Evolutionary conservation across 2,888 invertebrate species (phyloP).

Genomic region (Encarsia formosa): DNA sequence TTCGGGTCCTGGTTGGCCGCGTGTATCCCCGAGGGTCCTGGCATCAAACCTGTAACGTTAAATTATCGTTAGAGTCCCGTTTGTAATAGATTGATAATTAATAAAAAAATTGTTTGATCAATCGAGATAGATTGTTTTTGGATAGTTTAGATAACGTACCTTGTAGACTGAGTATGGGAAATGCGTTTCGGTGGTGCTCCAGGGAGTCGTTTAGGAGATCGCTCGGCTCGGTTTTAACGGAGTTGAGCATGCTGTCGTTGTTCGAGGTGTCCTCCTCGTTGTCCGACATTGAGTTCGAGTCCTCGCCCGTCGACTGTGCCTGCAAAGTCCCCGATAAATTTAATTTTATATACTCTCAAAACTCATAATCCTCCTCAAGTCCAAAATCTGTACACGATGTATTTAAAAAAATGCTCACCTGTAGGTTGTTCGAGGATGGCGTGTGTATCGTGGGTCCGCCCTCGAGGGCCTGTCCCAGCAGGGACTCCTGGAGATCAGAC

Average conservation of each 20-base stretch:
- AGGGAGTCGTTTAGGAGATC: conserved; percentile 64
- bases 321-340: conserved; percentile 42
- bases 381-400: background rate
- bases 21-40: conserved; percentile 82
- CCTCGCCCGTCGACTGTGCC: conserved; percentile 74
- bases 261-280: conserved; percentile 50
- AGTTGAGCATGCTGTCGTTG: conserved; percentile 76
- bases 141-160: conserved; percentile 52
- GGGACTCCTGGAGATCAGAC: conserved; percentile 66
- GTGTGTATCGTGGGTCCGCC: conserved; percentile 66
- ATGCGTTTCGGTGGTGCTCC: conserved; percentile 65
- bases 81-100: background rate
- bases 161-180: conserved; percentile 78
- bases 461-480: conserved; percentile 75
- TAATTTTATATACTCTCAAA: background rate
- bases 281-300: conserved; percentile 65
- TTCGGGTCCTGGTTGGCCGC: conserved; percentile 66
- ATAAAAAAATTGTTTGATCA: background rate
- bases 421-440: conserved; percentile 44
- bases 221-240: conserved; percentile 70
- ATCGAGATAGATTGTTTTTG: background rate
- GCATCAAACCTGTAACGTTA: conserved; percentile 71
- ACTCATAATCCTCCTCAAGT: background rate
- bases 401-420: conserved; percentile 47
- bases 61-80: too few species aligned